phyloP scores from a whole-genome alignment of 2,888 invertebrate species.

The Agonopterix arenella region DNA sequence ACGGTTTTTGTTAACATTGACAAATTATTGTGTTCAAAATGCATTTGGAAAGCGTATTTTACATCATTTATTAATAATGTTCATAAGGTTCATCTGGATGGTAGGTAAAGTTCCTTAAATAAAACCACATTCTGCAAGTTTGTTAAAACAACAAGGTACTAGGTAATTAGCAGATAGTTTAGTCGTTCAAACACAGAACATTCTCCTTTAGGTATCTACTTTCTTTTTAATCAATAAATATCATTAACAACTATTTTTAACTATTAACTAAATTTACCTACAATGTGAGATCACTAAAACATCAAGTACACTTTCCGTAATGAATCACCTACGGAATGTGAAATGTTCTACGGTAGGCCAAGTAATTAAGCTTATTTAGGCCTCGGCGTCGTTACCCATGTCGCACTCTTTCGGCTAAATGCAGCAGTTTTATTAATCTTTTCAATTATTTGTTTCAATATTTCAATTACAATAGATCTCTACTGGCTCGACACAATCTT shows the following conservation, averaged over 20 bases:
- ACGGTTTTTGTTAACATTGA: not conserved
- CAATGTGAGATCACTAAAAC: slow-evolving; percentile 51
- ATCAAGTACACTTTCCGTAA: slow-evolving; percentile 17
- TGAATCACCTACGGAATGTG: slow-evolving; percentile 3
- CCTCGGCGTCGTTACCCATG: not conserved
- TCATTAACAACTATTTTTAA: slow-evolving; percentile 15
- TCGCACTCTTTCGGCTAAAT: too few species aligned
- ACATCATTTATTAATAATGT: too few species aligned
- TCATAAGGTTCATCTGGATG: too few species aligned
- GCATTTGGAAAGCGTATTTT: slow-evolving; percentile 4
- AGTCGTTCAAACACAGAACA: too few species aligned
- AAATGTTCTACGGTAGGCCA: not conserved
- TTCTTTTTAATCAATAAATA: slow-evolving; percentile 20
- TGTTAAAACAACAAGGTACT: too few species aligned
- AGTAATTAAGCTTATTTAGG: slow-evolving; percentile 6
- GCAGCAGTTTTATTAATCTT: too few species aligned
- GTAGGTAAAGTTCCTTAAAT: too few species aligned
- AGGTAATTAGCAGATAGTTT: too few species aligned
- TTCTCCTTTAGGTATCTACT: not conserved
- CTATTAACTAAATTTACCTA: slow-evolving; percentile 24
- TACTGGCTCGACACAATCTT: too few species aligned
- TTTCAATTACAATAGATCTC: too few species aligned
- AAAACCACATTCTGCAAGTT: too few species aligned
- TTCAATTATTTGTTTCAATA: too few species aligned
- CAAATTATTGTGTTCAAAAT: slow-evolving; percentile 5